Percentiles rank a stretch among this genome's conserved stretches.
Evolutionary conservation across 2,113 vertebrate genomes (phyloP).

Genomic region (Tachuris rubrigastra): DNA sequence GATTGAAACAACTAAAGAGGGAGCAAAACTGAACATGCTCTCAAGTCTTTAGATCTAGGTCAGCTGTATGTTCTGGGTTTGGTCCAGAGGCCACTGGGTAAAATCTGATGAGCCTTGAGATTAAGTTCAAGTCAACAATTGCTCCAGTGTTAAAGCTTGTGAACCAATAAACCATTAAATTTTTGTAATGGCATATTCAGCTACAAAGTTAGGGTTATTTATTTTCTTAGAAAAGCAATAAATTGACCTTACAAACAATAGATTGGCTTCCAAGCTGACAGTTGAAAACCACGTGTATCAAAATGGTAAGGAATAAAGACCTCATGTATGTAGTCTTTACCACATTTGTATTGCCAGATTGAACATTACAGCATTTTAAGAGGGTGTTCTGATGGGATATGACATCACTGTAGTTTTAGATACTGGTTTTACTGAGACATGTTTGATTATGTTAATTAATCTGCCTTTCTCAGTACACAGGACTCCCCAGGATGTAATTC

Average conservation of each 20-base stretch:
- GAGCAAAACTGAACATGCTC: neutral
- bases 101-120: neutral
- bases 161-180: neutral
- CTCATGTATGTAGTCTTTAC: neutral
- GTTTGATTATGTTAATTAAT: conserved; percentile 64
- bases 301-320: neutral
- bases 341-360: neutral
- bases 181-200: neutral
- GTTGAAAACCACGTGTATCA: neutral
- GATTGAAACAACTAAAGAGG: neutral
- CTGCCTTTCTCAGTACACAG: conserved; percentile 22
- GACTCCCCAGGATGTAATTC: conserved; percentile 44
- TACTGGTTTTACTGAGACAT: conserved; percentile 39
- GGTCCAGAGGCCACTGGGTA: neutral
- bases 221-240: neutral
- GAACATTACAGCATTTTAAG: neutral
- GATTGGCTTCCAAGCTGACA: neutral
- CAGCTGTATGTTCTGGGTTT: neutral
- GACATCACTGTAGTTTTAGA: conserved; percentile 61
- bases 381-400: conserved; percentile 19
- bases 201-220: neutral
- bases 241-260: neutral
- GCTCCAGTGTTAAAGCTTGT: neutral
- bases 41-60: neutral
- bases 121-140: neutral